phyloP scores from a whole-genome alignment of 2,888 invertebrate genomes.

The Ecliptopera silaceata region DNA sequence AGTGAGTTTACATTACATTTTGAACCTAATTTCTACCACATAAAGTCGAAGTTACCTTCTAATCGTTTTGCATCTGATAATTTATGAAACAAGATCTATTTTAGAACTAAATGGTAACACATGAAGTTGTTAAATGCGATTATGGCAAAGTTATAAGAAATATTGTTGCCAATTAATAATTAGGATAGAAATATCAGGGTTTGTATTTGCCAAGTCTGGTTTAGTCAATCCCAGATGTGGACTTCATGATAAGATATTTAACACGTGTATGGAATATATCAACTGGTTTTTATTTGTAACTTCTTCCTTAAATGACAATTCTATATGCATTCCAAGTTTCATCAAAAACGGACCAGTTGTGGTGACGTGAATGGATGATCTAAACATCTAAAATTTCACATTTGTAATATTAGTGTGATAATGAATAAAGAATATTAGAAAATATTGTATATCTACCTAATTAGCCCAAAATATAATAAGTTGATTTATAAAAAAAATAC shows the following conservation, averaged over 20 bases:
- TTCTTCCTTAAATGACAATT: no score
- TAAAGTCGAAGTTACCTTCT: background rate
- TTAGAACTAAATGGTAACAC: no score
- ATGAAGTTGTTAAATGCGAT: no score
- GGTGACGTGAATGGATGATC: no score
- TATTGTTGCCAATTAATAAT: slow-evolving; percentile 17
- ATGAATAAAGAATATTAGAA: no score
- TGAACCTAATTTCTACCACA: slow-evolving; percentile 4
- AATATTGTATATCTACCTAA: no score
- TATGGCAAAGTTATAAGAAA: slow-evolving; percentile 7
- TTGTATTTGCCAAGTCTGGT: background rate
- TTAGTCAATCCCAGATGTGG: background rate
- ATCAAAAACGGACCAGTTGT: no score
- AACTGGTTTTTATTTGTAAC: no score
- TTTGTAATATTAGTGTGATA: background rate
- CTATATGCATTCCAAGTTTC: no score
- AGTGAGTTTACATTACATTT: slow-evolving; percentile 59
- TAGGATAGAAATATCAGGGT: slow-evolving; percentile 6
- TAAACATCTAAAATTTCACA: no score
- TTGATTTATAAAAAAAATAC: slow-evolving; percentile 49
- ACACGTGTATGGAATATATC: background rate
- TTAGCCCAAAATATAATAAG: slow-evolving; percentile 8
- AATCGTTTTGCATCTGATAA: background rate
- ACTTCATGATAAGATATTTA: background rate
- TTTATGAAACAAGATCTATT: slow-evolving; percentile 1